These are phyloP conservation scores for Gobio occitaniae DNA, from an alignment of 2,797 vertebrate genomes.

Conservation along the genomic window DNA sequence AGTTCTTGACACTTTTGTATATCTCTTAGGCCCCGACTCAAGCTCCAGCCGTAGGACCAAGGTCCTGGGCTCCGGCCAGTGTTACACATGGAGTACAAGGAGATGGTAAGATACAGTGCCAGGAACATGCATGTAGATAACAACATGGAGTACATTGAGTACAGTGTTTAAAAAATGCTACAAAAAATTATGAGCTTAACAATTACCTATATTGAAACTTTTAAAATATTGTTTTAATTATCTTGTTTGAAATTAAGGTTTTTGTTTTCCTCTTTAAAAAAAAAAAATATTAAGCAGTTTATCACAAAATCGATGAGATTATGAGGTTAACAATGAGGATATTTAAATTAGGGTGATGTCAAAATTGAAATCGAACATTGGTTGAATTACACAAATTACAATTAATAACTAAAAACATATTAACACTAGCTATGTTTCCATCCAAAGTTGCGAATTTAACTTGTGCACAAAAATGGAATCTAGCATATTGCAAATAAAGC, in stretches of 20 bases:
- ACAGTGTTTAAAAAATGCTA: neutral
- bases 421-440: neutral
- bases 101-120: conserved; percentile 83
- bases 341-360: neutral
- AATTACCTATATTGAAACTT: neutral
- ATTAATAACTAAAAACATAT: neutral
- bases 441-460: too few species aligned
- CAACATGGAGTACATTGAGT: neutral
- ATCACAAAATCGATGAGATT: neutral
- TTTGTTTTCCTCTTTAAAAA: neutral
- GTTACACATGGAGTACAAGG: conserved; percentile 93
- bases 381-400: neutral
- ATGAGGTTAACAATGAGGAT: neutral
- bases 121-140: neutral
- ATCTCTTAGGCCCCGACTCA: conserved; percentile 80
- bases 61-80: conserved; percentile 96
- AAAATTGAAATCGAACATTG: neutral
- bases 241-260: neutral
- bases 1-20: conserved; percentile 42
- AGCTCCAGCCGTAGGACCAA: conserved; percentile 90
- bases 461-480: too few species aligned
- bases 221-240: neutral
- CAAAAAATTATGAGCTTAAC: neutral
- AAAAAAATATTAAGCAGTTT: too few species aligned
- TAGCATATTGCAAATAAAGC: too few species aligned